A percentile compares a stretch with the other conserved stretches of the same genome.
Evolutionary conservation across 2,797 vertebrate species (phyloP).

Genomic region (Anomalospiza imberbis): DNA sequence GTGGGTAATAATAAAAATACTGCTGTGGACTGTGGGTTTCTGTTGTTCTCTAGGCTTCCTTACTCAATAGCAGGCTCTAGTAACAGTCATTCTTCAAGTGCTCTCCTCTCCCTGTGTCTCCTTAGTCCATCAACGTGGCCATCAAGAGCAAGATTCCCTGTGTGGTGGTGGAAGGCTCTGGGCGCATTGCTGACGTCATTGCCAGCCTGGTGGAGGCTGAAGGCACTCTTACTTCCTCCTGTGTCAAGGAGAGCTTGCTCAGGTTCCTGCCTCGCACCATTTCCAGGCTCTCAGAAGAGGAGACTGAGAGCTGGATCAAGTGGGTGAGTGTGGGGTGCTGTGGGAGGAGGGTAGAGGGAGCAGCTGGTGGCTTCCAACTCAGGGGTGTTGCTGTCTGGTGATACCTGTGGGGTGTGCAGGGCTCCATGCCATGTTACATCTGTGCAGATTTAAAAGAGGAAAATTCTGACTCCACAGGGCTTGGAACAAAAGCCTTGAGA

Average conservation of each 20-base stretch:
- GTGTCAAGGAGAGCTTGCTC: constrained; percentile 76
- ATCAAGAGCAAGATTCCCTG: constrained; percentile 81
- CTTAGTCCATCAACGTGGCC: constrained; percentile 76
- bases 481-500: not conserved
- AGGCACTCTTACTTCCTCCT: constrained; percentile 69
- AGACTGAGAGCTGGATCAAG: constrained; percentile 77
- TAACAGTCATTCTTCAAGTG: not conserved
- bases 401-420: rapidly evolving
- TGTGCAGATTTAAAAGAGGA: not conserved
- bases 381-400: not conserved
- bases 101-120: not conserved
- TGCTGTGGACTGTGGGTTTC: rapidly evolving
- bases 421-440: rapidly evolving
- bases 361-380: not conserved
- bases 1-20: not conserved
- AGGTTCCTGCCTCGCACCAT: constrained; percentile 76
- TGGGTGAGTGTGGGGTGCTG: constrained; percentile 61
- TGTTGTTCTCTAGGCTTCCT: not conserved
- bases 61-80: not conserved
- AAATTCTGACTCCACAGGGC: not conserved
- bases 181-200: constrained; percentile 76
- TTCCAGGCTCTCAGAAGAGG: constrained; percentile 75
- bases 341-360: not conserved
- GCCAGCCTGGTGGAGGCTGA: constrained; percentile 74
- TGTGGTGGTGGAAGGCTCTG: constrained; percentile 80